Base-by-base conservation (phyloP, 2,113 vertebrate species). In the Dicentrarchus labrax region DNA sequence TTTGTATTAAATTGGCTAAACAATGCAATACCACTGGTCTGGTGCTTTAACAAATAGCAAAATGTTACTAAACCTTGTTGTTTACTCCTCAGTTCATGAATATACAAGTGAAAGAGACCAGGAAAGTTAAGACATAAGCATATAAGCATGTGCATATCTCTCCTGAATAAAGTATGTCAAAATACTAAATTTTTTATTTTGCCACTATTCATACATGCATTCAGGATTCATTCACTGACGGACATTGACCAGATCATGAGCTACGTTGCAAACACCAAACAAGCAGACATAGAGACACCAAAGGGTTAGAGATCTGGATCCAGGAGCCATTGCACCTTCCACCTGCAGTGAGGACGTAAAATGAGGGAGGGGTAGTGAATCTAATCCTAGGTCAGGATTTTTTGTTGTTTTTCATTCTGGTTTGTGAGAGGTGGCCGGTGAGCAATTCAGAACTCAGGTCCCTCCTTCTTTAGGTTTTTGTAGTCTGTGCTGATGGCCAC, bases 401-500 rank as follows among this genome's bases (percentile, higher is more conserved):
- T 76, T 41, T 51, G 16, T 24, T 4, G 47, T 24, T n/a, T 43
- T 69, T 67, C 69, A 80, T 22, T 60, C n/a, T 64, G 36, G 6
- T 47, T 72, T 71, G 19, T 24, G n/a, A 36, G 5, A 30, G 30
- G 56, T 60, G 30, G 19, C 41, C 24, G 22, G 53, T 6, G 17
- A 6, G 21, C 30, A 17, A 47, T 73, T 97, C 92, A 99, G 93
- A 96, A 99, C 13, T 97, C 95, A 0, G 97, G 97, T 4, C 97
- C 95, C 0, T 98, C 96, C 86, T 98, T 98, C 96, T 99, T 98
- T 91, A 98, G 94, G 78, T 92, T 96, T 92, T 97, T 96, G 89
- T 98, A 98, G 92, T 98, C 97, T 0, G 96, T 97, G 85, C 85
- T 94, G 87, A 97, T 92, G 47, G 97, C 95, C 19, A 97, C 82